These are phyloP conservation scores for Larimichthys crocea DNA, from an alignment of 2,113 vertebrate genomes.

Conservation along the genomic window DNA sequence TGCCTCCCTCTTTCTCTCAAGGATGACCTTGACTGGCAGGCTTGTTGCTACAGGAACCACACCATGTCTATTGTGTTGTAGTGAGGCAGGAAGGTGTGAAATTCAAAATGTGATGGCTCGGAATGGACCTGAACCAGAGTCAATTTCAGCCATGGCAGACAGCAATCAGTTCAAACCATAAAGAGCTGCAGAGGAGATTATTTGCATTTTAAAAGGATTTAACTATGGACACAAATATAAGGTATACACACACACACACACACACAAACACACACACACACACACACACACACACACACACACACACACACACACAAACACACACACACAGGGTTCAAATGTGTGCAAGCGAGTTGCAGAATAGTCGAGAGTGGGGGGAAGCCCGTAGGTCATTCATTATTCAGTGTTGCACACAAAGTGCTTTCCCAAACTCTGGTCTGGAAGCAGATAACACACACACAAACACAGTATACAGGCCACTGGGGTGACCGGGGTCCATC, in stretches of 20 bases:
- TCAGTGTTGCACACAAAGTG: conserved; percentile 47
- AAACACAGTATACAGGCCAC: background rate
- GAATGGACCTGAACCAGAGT: conserved; percentile 51
- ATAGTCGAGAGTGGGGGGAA: background rate
- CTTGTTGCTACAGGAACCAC: conserved; percentile 68
- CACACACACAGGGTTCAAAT: conserved; percentile 16
- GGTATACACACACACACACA: background rate
- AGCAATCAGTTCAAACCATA: conserved; percentile 45
- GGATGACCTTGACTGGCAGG: conserved; percentile 72
- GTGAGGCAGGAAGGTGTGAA: conserved; percentile 68
- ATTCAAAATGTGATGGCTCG: conserved; percentile 52
- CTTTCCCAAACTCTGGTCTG: conserved; percentile 9
- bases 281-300: background rate
- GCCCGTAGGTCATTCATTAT: conserved; percentile 66
- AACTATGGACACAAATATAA: conserved; percentile 5
- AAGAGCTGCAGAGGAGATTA: conserved; percentile 31
- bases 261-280: background rate
- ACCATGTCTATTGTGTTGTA: conserved; percentile 40
- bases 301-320: background rate
- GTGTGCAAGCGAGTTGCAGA: conserved; percentile 9
- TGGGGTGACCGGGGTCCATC: conserved; percentile 4
- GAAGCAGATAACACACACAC: conserved; percentile 31
- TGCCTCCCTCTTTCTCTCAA: conserved; percentile 31
- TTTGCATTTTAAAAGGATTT: conserved; percentile 65
- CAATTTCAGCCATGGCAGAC: conserved; percentile 42